Base-by-base conservation (phyloP, 2,797 vertebrate species). In the Furcifer pardalis region DNA sequence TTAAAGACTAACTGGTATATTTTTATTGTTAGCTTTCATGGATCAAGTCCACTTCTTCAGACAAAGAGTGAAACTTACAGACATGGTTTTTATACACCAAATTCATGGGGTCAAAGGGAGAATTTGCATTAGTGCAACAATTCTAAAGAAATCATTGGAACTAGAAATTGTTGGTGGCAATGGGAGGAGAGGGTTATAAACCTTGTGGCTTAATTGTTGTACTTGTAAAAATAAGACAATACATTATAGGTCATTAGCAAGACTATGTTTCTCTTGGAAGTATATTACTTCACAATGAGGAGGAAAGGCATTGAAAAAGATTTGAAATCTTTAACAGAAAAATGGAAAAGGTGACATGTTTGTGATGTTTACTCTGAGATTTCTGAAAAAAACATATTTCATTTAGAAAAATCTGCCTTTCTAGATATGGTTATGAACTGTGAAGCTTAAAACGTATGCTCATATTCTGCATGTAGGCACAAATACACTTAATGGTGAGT, bases 171-270 rank as follows among this genome's bases (percentile, higher is more conserved):
- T 40, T 71, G 21, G 7, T 40, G 63, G 30, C 30, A 30, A n/a
- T 32, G 30, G n/a, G 30, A 65, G 30, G 12, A 30, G 7, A 65
- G 27, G 21, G 27, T 30, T 65, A 2, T n/a, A 65, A 65, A 93
- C 69, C 93, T 92, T 91, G 90, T 87, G 90, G 88, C 4, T 91
- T 94, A 95, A 94, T 91, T 92, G 91, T 94, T 94, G 63, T 72
- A 87, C 95, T 82, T 94, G 91, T 92, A 95, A 92, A 95, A 95
- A 94, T 93, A 95, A 92, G 84, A 91, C 60, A 88, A 86, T 95
- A 95, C 93, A 91, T 95, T 95, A 93, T 71, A 93, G 90, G 92
- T 94, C 92, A 94, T 94, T 94, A 95, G 89, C 84, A 92, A 85
- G 79, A 91, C 84, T 93, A 92, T 72, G 32, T 90, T 93, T 88